Evolutionary conservation across 2,113 vertebrate species (phyloP).

Genomic region (Hemicordylus capensis): DNA sequence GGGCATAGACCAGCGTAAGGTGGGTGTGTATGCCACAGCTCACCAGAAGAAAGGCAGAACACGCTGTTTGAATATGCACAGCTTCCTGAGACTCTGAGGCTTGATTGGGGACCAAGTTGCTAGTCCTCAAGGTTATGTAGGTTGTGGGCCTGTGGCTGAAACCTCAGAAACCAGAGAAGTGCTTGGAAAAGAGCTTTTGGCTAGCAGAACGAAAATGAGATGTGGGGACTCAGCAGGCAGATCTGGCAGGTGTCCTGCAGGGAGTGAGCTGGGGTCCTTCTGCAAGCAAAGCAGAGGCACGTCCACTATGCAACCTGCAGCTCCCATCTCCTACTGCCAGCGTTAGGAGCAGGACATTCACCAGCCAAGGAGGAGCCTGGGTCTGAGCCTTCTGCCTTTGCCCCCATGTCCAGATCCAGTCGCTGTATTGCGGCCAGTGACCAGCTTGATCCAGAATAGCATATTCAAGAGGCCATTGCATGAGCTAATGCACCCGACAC

Average conservation of each 20-base stretch:
- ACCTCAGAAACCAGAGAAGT: not conserved
- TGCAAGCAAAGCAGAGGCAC: too few relatives aligned
- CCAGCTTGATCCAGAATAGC: too few relatives aligned
- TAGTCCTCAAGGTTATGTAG: not conserved
- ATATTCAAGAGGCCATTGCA: too few relatives aligned
- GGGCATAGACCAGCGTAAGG: accelerated
- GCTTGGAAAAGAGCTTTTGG: not conserved
- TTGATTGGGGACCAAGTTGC: not conserved
- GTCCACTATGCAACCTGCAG: too few relatives aligned
- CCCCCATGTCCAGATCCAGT: too few relatives aligned
- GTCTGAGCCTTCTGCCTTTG: too few relatives aligned
- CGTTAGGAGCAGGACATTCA: too few relatives aligned
- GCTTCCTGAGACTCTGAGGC: not conserved
- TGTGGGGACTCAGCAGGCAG: not conserved
- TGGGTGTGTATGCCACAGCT: not conserved
- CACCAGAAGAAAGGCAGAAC: too few relatives aligned
- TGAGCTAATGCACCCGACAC: too few relatives aligned
- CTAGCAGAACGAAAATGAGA: not conserved
- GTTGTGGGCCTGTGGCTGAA: not conserved
- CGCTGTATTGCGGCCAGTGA: too few relatives aligned
- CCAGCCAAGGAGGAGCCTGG: not conserved
- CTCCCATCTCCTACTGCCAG: too few relatives aligned
- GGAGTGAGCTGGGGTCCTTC: too few relatives aligned
- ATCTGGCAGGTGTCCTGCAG: not conserved
- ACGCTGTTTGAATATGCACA: not conserved